phyloP scores from a whole-genome alignment of 2,888 invertebrate genomes.

The Chaetogeoica ovagalla region DNA sequence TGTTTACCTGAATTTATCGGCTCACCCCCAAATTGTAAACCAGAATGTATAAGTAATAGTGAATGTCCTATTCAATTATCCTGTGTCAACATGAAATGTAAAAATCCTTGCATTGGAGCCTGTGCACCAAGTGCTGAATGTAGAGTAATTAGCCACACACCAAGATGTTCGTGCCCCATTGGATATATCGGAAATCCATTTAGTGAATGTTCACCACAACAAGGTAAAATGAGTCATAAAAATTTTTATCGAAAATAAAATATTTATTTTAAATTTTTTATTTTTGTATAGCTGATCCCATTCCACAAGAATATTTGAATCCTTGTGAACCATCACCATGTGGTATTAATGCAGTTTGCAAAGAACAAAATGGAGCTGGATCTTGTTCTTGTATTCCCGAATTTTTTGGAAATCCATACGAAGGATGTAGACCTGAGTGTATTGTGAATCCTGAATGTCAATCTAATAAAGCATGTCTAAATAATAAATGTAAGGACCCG shows the following conservation, averaged over 20 bases:
- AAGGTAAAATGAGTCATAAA: conserved; percentile 60
- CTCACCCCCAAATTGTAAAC: conserved; percentile 72
- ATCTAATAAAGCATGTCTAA: conserved; percentile 78
- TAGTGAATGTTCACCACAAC: conserved; percentile 66
- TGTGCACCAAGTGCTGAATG: conserved; percentile 78
- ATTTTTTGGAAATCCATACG: conserved; percentile 76
- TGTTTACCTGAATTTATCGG: conserved; percentile 67
- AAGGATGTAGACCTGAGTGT: conserved; percentile 77
- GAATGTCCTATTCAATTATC: conserved; percentile 74
- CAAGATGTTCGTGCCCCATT: conserved; percentile 68
- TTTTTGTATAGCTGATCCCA: conserved; percentile 58
- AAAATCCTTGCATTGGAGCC: conserved; percentile 76
- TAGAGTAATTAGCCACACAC: conserved; percentile 72
- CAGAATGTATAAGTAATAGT: conserved; percentile 75
- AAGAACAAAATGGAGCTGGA: conserved; percentile 65
- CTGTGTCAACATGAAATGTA: conserved; percentile 74
- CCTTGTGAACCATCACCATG: conserved; percentile 78
- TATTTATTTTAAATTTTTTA: conserved; percentile 61
- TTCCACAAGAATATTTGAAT: conserved; percentile 59
- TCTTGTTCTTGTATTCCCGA: conserved; percentile 72
- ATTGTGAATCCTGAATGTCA: conserved; percentile 72
- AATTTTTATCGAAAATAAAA: not conserved
- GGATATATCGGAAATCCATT: conserved; percentile 75
- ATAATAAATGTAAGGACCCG: conserved; percentile 82
- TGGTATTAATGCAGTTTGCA: conserved; percentile 75